These are phyloP conservation scores for Fistularia tabacaria DNA, from an alignment of 2,797 vertebrate genomes.

Conservation along the genomic window DNA sequence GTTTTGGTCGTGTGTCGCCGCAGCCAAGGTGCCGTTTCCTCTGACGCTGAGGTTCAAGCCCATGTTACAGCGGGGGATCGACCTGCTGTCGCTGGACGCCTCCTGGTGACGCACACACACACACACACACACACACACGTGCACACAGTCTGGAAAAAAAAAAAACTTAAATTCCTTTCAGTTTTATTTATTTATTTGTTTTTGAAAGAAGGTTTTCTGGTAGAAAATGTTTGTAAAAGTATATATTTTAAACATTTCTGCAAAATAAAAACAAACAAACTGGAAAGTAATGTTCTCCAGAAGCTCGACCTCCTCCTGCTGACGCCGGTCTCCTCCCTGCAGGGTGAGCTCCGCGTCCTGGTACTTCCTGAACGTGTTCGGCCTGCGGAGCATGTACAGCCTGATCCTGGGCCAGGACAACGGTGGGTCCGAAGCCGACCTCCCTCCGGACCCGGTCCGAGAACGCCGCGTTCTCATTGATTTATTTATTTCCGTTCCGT, in stretches of 20 bases:
- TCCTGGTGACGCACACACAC: slow-evolving; percentile 71
- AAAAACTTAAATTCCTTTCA: too few relatives aligned
- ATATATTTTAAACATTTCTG: too few relatives aligned
- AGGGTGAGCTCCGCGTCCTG: slow-evolving; percentile 84
- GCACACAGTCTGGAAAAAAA: not conserved
- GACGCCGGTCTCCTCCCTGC: not conserved
- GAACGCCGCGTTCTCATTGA: not conserved
- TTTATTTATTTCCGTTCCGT: not conserved
- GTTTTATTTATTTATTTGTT: too few relatives aligned
- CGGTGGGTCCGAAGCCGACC: slow-evolving; percentile 34
- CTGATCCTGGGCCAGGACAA: slow-evolving; percentile 82
- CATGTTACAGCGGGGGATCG: slow-evolving; percentile 83
- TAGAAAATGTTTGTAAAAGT: too few relatives aligned
- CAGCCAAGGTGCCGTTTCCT: slow-evolving; percentile 86
- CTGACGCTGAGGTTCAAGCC: slow-evolving; percentile 84
- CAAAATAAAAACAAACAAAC: too few relatives aligned
- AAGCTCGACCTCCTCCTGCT: too few relatives aligned
- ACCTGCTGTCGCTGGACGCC: slow-evolving; percentile 80
- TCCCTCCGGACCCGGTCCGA: not conserved
- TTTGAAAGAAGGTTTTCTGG: too few relatives aligned
- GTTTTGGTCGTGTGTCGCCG: not conserved
- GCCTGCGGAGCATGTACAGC: slow-evolving; percentile 81
- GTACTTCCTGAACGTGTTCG: slow-evolving; percentile 88
- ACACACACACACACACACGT: not conserved
- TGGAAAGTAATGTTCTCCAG: too few relatives aligned